Base-by-base conservation (phyloP, 2,888 invertebrate genomes). In the Drosophila pseudotalamancana region DNA sequence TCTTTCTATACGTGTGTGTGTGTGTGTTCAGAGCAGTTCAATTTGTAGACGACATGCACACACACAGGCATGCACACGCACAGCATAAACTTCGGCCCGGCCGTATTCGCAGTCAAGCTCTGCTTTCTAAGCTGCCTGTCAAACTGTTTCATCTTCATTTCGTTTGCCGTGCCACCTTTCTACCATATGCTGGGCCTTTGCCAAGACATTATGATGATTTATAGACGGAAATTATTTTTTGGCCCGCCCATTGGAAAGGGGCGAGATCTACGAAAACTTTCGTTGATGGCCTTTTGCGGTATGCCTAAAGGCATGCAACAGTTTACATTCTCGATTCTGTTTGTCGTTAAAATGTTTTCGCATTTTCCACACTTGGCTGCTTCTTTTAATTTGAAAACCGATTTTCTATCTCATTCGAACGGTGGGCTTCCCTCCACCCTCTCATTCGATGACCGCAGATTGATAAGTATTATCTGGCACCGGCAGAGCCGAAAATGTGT, bases 221-320 rank as follows among this genome's bases (percentile, higher is more conserved):
- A 87, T 81, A 77, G 64, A 71, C 77, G 87, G 87, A 81, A 84
- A 81, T 87, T 77, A 87, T 87, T 77, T 86, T 79, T 53, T 56
- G 9, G 75, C 27, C 14, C 42, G 31, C 29, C 48, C 35, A 18
- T 37, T 39, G 54, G 40, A 3, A 19, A 11, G 32, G 39, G 14
- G 12, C 14, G 4, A 21, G 12, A 25, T 48, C 27, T 53, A 19
- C 32, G 31, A 45, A 40, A 59, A 55, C 34, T 37, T 48, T 46
- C 1, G 46, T 32, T 11, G 21, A 45, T n/a, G 34, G 50, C 23
- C 35, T 40, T 71, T 56, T 34, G 11, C 16, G 29, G 8, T 37
- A 43, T 31, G 45, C 66, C 84, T 57, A 39, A 54, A 64, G 69
- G 66, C 43, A 81, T 87, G 81, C 81, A 81, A 81, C 81, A 87